These are phyloP conservation scores for Lycodopsis pacificus DNA, from an alignment of 2,797 vertebrate species.

Conservation along the genomic window DNA sequence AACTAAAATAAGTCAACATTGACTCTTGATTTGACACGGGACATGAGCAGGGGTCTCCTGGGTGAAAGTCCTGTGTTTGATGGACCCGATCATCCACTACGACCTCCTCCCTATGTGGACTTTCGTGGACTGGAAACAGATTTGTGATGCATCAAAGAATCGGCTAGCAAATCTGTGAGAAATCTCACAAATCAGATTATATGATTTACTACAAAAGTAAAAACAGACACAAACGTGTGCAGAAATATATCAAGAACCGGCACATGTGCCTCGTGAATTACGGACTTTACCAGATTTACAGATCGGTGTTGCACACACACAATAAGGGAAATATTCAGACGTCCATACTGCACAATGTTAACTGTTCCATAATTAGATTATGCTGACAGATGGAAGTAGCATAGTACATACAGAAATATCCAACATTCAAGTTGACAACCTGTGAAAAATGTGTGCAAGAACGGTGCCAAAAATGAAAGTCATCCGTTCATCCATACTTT, in stretches of 20 bases:
- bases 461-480: background rate
- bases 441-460: background rate
- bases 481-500: background rate
- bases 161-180: too few relatives aligned
- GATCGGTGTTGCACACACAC: background rate
- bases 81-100: too few relatives aligned
- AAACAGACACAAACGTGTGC: background rate
- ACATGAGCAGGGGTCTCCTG: too few relatives aligned
- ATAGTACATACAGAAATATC: constrained; percentile 1
- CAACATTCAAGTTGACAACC: constrained; percentile 13
- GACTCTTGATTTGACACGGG: too few relatives aligned
- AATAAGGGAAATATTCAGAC: background rate
- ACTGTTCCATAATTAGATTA: background rate
- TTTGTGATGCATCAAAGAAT: too few relatives aligned
- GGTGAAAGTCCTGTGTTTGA: too few relatives aligned
- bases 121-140: too few relatives aligned
- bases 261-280: background rate
- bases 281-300: background rate
- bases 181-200: background rate
- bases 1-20: too few relatives aligned
- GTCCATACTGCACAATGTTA: background rate
- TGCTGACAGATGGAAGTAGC: constrained; percentile 10
- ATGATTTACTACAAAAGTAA: background rate
- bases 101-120: too few relatives aligned
- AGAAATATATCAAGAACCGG: background rate